These are phyloP conservation scores for Tamias sibiricus DNA, from an alignment of 2,113 vertebrate species.

Conservation along the genomic window DNA sequence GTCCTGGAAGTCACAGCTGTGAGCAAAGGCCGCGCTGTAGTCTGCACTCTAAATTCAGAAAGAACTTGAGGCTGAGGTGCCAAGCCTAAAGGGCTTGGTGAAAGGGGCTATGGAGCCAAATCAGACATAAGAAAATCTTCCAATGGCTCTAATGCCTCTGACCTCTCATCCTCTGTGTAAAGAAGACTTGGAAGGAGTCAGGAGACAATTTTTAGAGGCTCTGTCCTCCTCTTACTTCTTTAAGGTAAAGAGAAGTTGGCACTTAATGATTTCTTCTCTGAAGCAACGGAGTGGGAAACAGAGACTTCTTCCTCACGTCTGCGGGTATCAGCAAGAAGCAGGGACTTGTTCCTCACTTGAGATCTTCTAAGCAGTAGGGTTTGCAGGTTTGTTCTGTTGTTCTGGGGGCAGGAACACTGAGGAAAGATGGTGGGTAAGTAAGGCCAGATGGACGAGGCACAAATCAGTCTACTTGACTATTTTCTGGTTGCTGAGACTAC, in stretches of 20 bases:
- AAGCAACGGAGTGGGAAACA: background rate
- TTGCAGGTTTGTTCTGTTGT: background rate
- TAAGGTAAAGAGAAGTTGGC: background rate
- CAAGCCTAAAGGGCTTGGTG: background rate
- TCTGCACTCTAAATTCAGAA: conserved; percentile 19
- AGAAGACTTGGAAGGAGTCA: background rate
- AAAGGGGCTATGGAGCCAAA: background rate
- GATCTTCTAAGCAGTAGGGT: background rate
- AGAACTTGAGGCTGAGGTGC: background rate
- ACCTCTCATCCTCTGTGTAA: background rate
- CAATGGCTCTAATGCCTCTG: background rate
- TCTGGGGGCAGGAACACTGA: background rate
- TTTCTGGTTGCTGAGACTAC: background rate
- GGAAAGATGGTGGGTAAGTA: background rate
- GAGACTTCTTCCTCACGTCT: background rate
- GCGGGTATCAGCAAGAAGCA: background rate
- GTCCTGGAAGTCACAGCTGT: background rate
- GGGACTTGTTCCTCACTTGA: background rate
- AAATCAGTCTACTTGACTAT: background rate
- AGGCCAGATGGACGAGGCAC: background rate
- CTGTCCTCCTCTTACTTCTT: background rate
- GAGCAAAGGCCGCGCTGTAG: background rate
- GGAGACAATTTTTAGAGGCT: background rate
- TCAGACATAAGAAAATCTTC: background rate
- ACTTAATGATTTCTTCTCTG: background rate